Base-by-base conservation (phyloP, 1,140 invertebrate genomes). In the Achatina immaculata region DNA sequence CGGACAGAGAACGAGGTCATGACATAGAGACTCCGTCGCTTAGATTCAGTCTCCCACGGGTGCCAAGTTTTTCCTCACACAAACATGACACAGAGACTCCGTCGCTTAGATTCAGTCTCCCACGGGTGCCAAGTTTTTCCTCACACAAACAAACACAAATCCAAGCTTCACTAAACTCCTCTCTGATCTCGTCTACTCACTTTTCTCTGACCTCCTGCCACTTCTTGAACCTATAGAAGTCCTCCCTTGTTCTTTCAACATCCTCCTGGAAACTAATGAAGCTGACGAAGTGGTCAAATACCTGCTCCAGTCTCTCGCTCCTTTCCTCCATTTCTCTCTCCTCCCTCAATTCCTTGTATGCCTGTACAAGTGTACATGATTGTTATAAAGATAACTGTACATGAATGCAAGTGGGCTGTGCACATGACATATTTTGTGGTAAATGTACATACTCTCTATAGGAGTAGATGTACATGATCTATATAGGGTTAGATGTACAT, bases 121-220 rank as follows among this genome's bases (percentile, higher is more conserved):
- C n/a, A n/a, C n/a, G n/a, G n/a, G n/a, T n/a, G n/a, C n/a, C n/a
- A n/a, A n/a, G n/a, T n/a, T n/a, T n/a, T n/a, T n/a, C n/a, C n/a
- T n/a, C n/a, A n/a, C n/a, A n/a, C n/a, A n/a, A n/a, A n/a, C n/a
- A n/a, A n/a, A n/a, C n/a, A n/a, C n/a, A n/a, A n/a, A n/a, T n/a
- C n/a, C n/a, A n/a, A n/a, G n/a, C n/a, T n/a, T n/a, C n/a, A n/a
- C n/a, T n/a, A n/a, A n/a, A n/a, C n/a, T n/a, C n/a, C n/a, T n/a
- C n/a, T n/a, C n/a, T n/a, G n/a, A n/a, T n/a, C n/a, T n/a, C n/a
- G 45, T 11, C 6, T 69, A 69, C 34, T 69, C 40, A 69, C 66
- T 69, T 69, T 31, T 34, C 24, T 34, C 24, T 42, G 24, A 69
- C 66, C 24, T 69, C 66, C 9, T 69, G 66, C 66, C 66, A 69